Base-by-base conservation (phyloP, 2,888 invertebrate genomes). In the Lithophane socia region DNA sequence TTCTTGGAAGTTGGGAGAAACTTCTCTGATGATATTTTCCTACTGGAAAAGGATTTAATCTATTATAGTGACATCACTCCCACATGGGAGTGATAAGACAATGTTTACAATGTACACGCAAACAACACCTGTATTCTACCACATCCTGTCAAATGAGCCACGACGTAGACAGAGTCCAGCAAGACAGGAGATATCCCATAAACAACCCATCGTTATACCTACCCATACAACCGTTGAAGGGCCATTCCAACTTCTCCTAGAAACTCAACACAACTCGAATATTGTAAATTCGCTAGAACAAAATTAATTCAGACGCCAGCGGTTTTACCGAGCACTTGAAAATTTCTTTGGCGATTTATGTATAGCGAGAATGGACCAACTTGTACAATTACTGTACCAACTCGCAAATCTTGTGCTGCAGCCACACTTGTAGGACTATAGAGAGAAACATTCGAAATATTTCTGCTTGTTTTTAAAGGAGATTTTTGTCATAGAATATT, bases 291-390 rank as follows among this genome's bases (percentile, higher is more conserved):
- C 92, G 89, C 93, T 91, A 91, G 91, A 88, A 88, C 90, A 89
- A 93, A 94, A 95, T 95, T 95, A 95, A 95, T 95, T 94, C 90
- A 86, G 90, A 88, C 91, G 86, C 83, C 87, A 80, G 90, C 87
- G 90, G 91, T 92, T 91, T 88, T 79, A 79, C 80, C 83, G 79
- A 89, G 87, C 89, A 90, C 90, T 92, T 90, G 89, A 86, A 91
- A 92, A 91, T 93, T 93, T 92, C 91, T 93, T 92, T 91, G 29
- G 67, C 89, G 86, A 92, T 93, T 93, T 93, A 93, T 92, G 90
- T 89, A 77, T 83, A 78, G 84, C 80, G 77, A 89, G 79, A 87
- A 87, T 87, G 87, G 80, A 83, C 86, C 84, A 91, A 92, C 87
- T 92, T 92, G 86, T 86, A 87, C 89, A 87, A 91, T 92, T 90